These are phyloP conservation scores for Ceratosolen fusciceps DNA, from an alignment of 1,140 invertebrate genomes.

Conservation along the genomic window DNA sequence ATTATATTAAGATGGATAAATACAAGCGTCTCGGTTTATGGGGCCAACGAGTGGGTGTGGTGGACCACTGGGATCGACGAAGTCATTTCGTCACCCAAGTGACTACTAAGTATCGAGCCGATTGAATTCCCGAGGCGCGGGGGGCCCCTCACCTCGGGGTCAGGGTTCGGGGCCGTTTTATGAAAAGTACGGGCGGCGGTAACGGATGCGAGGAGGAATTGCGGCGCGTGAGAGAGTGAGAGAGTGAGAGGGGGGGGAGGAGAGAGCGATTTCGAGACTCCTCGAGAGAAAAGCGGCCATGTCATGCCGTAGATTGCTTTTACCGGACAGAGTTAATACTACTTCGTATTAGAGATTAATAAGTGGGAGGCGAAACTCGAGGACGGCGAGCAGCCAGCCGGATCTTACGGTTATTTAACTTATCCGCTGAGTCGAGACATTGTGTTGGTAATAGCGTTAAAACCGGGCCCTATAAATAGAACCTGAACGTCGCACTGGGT, in stretches of 20 bases:
- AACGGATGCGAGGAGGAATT: background rate
- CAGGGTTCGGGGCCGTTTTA: background rate
- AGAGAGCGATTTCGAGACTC: background rate
- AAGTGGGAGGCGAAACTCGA: background rate
- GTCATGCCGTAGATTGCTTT: background rate
- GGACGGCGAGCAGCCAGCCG: background rate
- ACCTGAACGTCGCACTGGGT: background rate
- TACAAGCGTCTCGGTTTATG: too few relatives aligned
- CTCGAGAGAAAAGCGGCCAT: background rate
- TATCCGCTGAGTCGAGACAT: background rate
- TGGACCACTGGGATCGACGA: too few relatives aligned
- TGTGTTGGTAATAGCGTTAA: constrained; percentile 10
- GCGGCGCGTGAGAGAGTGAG: too few relatives aligned
- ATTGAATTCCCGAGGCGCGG: too few relatives aligned
- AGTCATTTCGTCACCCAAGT: too few relatives aligned
- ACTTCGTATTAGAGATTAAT: constrained; percentile 5
- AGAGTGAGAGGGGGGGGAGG: background rate
- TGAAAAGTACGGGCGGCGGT: background rate
- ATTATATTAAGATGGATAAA: too few relatives aligned
- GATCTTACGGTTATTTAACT: background rate
- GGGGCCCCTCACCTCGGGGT: too few relatives aligned
- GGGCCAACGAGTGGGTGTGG: too few relatives aligned
- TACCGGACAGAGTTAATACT: background rate
- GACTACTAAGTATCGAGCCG: too few relatives aligned
- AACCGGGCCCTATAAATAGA: background rate